Base-by-base conservation (phyloP, 1,140 invertebrate genomes). In the Caenorhabditis tropicalis region DNA sequence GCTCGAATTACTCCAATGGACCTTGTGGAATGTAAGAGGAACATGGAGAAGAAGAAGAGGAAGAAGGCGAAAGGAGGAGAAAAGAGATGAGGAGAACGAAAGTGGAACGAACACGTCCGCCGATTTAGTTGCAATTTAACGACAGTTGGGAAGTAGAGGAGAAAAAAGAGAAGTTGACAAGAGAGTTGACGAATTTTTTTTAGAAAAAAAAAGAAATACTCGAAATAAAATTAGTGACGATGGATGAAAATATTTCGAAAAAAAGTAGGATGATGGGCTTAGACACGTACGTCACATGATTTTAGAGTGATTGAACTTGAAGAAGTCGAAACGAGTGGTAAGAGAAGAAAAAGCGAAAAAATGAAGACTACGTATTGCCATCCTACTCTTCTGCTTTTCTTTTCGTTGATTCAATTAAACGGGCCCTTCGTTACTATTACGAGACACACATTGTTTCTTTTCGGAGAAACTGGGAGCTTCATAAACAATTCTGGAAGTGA, bases 381-480 rank as follows among this genome's bases (percentile, higher is more conserved):
- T 56, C 6, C 65, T 24, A 46, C 65, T 74, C 65, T 9, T 36
- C 36, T 33, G 10, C 19, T 65, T 65, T 36, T 65, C 31, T 65
- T 58, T 16, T 58, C 56, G 56, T 31, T 36, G 36, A 74, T 74
- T 74, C 36, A 74, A 74, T 74, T 74, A 74, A 74, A 74, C 21
- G 33, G n/a, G 36, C n/a, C n/a, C 36, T 46, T 74, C 29, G 36
- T 46, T 19, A 36, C n/a, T 65, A 56, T 36, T 16, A 51, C 48
- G 48, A 51, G 48, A 24, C 21, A 10, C 29, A 19, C 33, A 43
- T 74, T 46, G 65, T 46, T 74, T 46, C 36, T 46, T 74, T 74
- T 46, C 24, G 36, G 21, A 65, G 36, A 74, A 46, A 31, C 29
- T 1, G 9, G 36, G 24, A 9, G 36, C 36, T 31, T 56, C 27